Evolutionary conservation across 2,797 vertebrate genomes (phyloP).

Genomic region (Pangasius mekongensis): DNA sequence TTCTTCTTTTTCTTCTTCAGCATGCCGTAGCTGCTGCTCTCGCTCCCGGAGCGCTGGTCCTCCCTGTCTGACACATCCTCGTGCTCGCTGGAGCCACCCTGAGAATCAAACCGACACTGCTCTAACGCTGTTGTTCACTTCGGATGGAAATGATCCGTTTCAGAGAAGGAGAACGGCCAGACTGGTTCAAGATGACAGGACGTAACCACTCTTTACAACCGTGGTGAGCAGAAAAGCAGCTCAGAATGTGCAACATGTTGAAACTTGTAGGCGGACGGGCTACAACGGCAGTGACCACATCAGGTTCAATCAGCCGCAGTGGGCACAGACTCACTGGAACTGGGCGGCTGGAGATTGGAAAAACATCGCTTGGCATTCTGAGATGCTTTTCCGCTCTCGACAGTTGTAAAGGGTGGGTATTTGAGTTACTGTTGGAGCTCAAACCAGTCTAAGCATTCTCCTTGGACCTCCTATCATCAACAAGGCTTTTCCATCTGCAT

Average conservation of each 20-base stretch:
- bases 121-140: background rate
- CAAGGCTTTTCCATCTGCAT: background rate
- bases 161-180: background rate
- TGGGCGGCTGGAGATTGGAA: background rate
- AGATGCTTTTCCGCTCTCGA: background rate
- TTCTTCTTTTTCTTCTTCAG: slow-evolving; percentile 98
- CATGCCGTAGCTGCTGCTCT: slow-evolving; percentile 88
- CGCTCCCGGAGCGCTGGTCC: slow-evolving; percentile 87
- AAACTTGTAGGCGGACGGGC: background rate
- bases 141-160: background rate
- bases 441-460: background rate
- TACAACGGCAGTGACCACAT: background rate
- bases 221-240: background rate
- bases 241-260: background rate
- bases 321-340: background rate
- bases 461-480: background rate
- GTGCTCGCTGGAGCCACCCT: slow-evolving; percentile 78
- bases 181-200: background rate
- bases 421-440: background rate
- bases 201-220: background rate
- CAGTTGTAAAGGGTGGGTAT: background rate
- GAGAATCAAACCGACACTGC: background rate
- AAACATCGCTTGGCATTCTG: background rate
- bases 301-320: background rate
- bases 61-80: slow-evolving; percentile 86